Conservation (phyloP, 2,888 invertebrate genomes). For the Tenthredo distinguenda region DNA sequence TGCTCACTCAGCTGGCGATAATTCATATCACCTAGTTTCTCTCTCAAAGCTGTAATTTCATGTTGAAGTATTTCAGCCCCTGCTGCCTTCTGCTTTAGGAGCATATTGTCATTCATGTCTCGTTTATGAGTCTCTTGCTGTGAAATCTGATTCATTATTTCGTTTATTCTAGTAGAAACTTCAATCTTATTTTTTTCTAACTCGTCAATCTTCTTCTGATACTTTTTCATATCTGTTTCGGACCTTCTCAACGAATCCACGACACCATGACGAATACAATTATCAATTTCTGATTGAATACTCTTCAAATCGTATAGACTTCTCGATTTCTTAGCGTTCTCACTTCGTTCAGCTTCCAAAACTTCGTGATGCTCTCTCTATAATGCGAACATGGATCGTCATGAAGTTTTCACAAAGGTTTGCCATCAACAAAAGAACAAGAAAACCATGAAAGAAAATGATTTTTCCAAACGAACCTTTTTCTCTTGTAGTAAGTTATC, state of each 20-base stretch:
- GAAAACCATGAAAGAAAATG: background rate
- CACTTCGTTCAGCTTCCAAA: slow-evolving; percentile 77
- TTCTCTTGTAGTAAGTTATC: slow-evolving; percentile 78
- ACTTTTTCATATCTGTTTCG: slow-evolving; percentile 75
- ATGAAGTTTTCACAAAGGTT: background rate
- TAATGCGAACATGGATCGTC: slow-evolving; percentile 54
- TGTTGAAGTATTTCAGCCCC: slow-evolving; percentile 69
- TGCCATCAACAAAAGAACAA: background rate
- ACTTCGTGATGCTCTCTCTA: slow-evolving; percentile 72
- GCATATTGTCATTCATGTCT: slow-evolving; percentile 69
- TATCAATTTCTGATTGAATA: slow-evolving; percentile 81
- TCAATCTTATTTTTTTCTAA: slow-evolving; percentile 79
- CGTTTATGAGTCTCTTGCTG: slow-evolving; percentile 69
- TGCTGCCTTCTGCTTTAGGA: slow-evolving; percentile 65
- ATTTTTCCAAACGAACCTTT: slow-evolving; percentile 61
- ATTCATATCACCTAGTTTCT: slow-evolving; percentile 82
- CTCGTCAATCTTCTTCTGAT: slow-evolving; percentile 77
- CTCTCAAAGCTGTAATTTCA: slow-evolving; percentile 70
- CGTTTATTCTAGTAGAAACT: slow-evolving; percentile 77
- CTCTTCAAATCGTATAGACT: slow-evolving; percentile 80
- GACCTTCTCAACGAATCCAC: slow-evolving; percentile 73
- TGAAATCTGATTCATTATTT: slow-evolving; percentile 67
- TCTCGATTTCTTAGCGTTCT: slow-evolving; percentile 77
- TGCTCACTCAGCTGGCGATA: slow-evolving; percentile 81
- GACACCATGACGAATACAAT: slow-evolving; percentile 81